phyloP scores from a whole-genome alignment of 2,888 invertebrate species.

The Cosmorhoe ocellata region DNA sequence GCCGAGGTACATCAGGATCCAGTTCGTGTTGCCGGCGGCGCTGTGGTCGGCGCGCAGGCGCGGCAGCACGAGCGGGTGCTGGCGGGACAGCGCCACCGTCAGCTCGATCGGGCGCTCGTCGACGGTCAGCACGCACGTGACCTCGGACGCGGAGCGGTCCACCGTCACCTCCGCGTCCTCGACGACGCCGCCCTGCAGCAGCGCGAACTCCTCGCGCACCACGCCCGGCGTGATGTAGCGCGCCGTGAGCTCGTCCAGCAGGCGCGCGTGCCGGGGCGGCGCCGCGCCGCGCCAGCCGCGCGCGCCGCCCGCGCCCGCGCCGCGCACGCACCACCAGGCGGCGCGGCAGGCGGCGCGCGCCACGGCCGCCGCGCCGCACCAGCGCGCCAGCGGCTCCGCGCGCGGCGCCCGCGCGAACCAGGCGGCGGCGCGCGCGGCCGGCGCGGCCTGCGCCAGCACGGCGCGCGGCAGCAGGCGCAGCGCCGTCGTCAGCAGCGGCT shows the following conservation, averaged over 20 bases:
- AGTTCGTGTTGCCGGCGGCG: constrained; percentile 48
- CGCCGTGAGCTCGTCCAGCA: constrained; percentile 19
- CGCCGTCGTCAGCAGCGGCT: constrained; percentile 38
- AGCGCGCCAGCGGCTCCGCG: too few species aligned
- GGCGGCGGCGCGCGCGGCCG: constrained; percentile 53
- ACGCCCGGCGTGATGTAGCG: constrained; percentile 20
- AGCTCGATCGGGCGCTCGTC: constrained; percentile 93
- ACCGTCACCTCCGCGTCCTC: constrained; percentile 78
- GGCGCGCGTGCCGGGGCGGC: constrained; percentile 22
- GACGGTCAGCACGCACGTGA: constrained; percentile 90
- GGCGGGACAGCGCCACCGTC: constrained; percentile 87
- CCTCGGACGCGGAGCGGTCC: constrained; percentile 88
- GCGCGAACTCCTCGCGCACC: constrained; percentile 23
- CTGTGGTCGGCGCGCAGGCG: constrained; percentile 37
- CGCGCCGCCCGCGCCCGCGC: constrained; percentile 77
- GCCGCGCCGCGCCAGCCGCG: constrained; percentile 50
- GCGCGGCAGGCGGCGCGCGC: constrained; percentile 86
- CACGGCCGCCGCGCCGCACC: constrained; percentile 65
- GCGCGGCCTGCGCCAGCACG: constrained; percentile 38
- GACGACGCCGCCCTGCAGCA: constrained; percentile 34
- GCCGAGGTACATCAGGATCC: constrained; percentile 90
- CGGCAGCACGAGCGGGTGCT: constrained; percentile 89
- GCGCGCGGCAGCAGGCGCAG: constrained; percentile 55
- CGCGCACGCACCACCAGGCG: constrained; percentile 82
- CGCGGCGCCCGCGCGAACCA: constrained; percentile 39